Conservation (phyloP, 1,140 invertebrate species). For the Homarus americanus region DNA sequence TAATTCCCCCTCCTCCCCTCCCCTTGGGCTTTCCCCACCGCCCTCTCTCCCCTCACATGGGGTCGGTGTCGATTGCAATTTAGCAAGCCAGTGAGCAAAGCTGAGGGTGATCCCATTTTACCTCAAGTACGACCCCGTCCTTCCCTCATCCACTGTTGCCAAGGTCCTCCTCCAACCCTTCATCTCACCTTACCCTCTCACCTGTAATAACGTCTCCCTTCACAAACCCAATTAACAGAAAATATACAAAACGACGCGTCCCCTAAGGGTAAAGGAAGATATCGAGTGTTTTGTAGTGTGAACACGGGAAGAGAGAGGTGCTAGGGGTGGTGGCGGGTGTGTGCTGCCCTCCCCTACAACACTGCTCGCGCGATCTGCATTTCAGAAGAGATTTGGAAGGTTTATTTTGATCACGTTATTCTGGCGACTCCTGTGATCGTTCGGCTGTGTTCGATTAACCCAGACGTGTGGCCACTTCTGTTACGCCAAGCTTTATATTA, state of each 20-base stretch:
- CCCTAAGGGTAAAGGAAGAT: too few relatives aligned
- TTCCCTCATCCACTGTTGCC: neutral
- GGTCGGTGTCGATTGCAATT: constrained; percentile 64
- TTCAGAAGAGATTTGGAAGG: constrained; percentile 47
- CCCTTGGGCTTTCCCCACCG: neutral
- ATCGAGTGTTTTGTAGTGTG: too few relatives aligned
- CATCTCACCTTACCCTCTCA: neutral
- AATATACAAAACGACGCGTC: too few relatives aligned
- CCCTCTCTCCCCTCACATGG: constrained; percentile 28
- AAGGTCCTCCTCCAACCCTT: neutral
- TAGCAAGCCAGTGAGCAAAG: constrained; percentile 66
- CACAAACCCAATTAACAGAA: too few relatives aligned
- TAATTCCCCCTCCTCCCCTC: constrained; percentile 25
- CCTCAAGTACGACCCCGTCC: constrained; percentile 39
- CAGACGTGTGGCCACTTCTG: too few relatives aligned
- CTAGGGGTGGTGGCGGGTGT: too few relatives aligned
- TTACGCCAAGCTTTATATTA: too few relatives aligned
- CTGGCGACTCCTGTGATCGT: neutral
- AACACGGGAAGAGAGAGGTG: too few relatives aligned
- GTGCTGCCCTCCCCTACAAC: neutral
- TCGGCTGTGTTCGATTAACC: neutral
- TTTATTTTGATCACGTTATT: constrained; percentile 61
- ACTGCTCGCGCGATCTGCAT: constrained; percentile 43
- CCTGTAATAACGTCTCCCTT: too few relatives aligned
- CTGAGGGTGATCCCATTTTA: constrained; percentile 53